Percentiles rank a stretch among this genome's conserved stretches.
These are phyloP conservation scores for Leptopilina clavipes DNA, from an alignment of 1,140 invertebrate genomes.

Conservation along the genomic window DNA sequence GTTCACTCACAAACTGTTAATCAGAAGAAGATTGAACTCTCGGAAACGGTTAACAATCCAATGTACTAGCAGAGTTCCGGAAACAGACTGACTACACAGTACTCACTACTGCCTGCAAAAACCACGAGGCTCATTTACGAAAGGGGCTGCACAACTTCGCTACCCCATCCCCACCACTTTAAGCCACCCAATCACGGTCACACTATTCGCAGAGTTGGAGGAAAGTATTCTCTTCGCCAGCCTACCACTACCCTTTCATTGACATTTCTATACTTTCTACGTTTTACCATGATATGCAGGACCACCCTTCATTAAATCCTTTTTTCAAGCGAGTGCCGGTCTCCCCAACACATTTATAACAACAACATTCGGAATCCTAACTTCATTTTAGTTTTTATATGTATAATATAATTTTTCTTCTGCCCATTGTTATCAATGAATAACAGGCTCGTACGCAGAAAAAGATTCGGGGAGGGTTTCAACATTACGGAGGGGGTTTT, in stretches of 20 bases:
- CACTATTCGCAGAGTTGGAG: neutral
- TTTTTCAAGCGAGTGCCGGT: too few species aligned
- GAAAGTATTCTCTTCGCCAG: neutral
- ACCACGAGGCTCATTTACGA: neutral
- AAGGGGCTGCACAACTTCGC: neutral
- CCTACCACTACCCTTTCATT: conserved; percentile 23
- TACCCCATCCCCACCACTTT: conserved; percentile 30
- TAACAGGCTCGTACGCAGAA: too few species aligned
- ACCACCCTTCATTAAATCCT: too few species aligned
- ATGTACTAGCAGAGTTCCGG: neutral
- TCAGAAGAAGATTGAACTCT: neutral
- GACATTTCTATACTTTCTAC: neutral
- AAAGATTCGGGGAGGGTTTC: too few species aligned
- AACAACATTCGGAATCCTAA: too few species aligned
- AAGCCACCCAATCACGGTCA: neutral
- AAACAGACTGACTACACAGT: neutral
- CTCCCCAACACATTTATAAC: too few species aligned
- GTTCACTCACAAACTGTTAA: neutral
- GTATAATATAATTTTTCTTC: too few species aligned
- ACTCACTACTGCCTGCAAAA: neutral
- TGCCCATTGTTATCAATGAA: too few species aligned
- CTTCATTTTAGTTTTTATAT: too few species aligned
- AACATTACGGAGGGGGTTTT: too few species aligned
- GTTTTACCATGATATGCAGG: too few species aligned
- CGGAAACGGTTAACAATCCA: neutral